Conservation (phyloP, 2,797 vertebrate species). For the Gorsachius magnificus region DNA sequence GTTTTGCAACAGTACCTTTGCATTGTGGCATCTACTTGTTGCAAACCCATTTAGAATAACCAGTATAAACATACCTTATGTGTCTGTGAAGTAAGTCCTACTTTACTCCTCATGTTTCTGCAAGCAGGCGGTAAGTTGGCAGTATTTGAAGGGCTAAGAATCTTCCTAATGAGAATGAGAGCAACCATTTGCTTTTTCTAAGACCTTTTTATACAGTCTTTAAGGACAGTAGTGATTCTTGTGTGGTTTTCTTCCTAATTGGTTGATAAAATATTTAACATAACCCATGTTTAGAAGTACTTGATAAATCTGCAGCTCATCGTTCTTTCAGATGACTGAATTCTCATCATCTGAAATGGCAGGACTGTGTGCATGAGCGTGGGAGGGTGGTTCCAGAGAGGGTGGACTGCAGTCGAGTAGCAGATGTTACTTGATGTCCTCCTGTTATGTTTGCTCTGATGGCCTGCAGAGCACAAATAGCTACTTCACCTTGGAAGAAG, state of each 20-base stretch:
- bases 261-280: not conserved
- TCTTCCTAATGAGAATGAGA: not conserved
- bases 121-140: not conserved
- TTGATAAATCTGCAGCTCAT: not conserved
- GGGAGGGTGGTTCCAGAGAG: not conserved
- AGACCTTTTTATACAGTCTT: not conserved
- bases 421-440: not conserved
- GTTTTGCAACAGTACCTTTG: not conserved
- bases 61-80: not conserved
- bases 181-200: not conserved
- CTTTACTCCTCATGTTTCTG: not conserved
- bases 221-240: not conserved
- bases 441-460: not conserved
- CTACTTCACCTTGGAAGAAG: not conserved
- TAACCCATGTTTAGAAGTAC: not conserved
- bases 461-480: not conserved
- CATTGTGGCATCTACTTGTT: not conserved
- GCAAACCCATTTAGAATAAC: not conserved
- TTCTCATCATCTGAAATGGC: not conserved
- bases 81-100: not conserved
- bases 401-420: not conserved
- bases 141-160: not conserved
- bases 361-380: accelerated
- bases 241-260: not conserved
- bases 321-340: not conserved